Evolutionary conservation across 2,113 vertebrate species (phyloP).

Genomic region (Bettongia penicillata): DNA sequence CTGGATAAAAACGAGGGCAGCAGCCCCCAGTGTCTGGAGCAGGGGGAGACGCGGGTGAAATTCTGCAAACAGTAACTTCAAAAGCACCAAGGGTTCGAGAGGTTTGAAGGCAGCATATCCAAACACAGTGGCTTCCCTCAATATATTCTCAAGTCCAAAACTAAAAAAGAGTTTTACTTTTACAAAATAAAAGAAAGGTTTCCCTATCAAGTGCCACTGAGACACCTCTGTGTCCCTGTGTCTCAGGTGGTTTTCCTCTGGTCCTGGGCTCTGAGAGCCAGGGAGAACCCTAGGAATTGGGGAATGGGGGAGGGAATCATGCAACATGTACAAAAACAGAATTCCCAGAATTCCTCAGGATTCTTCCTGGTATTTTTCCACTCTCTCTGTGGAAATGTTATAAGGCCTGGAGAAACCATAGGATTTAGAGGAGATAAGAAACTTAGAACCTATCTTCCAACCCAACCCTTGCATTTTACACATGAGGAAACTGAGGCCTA

Average conservation of each 20-base stretch:
- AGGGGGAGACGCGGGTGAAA: neutral
- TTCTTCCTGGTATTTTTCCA: neutral
- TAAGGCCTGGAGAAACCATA: neutral
- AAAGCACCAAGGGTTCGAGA: neutral
- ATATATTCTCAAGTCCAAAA: neutral
- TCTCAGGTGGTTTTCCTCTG: neutral
- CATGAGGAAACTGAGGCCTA: neutral
- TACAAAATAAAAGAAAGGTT: neutral
- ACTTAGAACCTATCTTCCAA: neutral
- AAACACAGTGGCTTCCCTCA: neutral
- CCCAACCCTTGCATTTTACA: neutral
- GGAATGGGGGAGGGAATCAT: too few relatives aligned
- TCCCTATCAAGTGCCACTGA: neutral
- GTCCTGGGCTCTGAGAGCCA: neutral
- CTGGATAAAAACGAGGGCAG: neutral
- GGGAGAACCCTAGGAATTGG: neutral
- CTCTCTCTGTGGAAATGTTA: neutral
- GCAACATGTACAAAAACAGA: neutral
- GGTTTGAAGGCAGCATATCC: neutral
- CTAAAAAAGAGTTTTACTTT: too few relatives aligned
- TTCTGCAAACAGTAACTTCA: neutral
- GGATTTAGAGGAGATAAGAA: neutral
- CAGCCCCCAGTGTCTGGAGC: neutral
- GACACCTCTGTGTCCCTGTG: fast-evolving
- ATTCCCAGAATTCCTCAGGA: neutral